Evolutionary conservation across 1,140 invertebrate genomes (phyloP).

Genomic region (Platyscapa corneri): DNA sequence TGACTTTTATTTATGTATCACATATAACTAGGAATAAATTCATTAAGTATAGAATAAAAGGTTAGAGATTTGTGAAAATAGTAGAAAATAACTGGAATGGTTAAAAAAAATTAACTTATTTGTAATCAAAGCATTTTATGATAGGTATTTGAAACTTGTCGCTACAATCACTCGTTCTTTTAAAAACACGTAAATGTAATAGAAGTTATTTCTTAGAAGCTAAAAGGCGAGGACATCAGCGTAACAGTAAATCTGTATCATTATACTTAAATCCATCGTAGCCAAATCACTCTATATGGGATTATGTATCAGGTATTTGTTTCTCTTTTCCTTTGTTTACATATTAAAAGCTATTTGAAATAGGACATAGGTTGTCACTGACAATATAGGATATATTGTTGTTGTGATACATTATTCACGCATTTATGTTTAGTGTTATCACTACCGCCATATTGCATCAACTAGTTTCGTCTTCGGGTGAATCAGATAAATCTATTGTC

Average conservation of each 20-base stretch:
- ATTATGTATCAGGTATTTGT: too few relatives aligned
- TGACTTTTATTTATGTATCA: too few relatives aligned
- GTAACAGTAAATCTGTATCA: conserved; percentile 11
- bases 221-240: conserved; percentile 30
- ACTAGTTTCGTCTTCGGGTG: conserved; percentile 63
- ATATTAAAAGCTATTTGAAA: neutral
- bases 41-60: too few relatives aligned
- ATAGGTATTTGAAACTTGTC: conserved; percentile 26
- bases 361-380: neutral
- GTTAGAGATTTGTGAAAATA: neutral
- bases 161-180: neutral
- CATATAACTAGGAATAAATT: too few relatives aligned
- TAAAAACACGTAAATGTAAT: conserved; percentile 32
- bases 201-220: conserved; percentile 16
- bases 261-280: neutral
- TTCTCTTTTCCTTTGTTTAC: neutral
- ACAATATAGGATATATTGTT: neutral
- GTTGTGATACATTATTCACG: neutral
- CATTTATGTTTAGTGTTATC: conserved; percentile 5
- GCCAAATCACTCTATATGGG: conserved; percentile 8
- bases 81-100: neutral
- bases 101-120: neutral
- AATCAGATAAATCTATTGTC: conserved; percentile 65
- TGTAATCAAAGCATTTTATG: neutral
- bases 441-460: conserved; percentile 72